phyloP scores from a whole-genome alignment of 2,797 vertebrate genomes.

The Apogon hyalosoma region DNA sequence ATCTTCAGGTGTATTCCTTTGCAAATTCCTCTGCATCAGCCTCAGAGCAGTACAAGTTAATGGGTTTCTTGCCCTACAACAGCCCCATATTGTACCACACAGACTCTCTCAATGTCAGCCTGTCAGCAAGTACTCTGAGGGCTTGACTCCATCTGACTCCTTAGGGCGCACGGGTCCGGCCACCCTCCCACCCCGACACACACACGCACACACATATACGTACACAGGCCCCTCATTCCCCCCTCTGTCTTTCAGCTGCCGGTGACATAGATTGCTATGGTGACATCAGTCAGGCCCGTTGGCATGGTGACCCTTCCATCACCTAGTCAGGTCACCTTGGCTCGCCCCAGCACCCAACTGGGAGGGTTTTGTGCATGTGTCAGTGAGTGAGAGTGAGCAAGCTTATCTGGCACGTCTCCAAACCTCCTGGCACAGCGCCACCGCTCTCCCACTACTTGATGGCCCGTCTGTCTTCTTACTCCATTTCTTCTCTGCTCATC shows the following conservation, averaged over 20 bases:
- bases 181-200: slow-evolving; percentile 9
- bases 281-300: slow-evolving; percentile 70
- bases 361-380: slow-evolving; percentile 21
- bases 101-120: slow-evolving; percentile 71
- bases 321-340: slow-evolving; percentile 75
- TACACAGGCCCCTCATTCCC: slow-evolving; percentile 14
- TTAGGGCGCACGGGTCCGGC: slow-evolving; percentile 37
- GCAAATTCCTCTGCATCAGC: background rate
- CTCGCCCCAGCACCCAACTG: slow-evolving; percentile 47
- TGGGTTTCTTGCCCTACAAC: slow-evolving; percentile 71
- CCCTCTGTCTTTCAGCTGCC: slow-evolving; percentile 24
- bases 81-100: slow-evolving; percentile 57
- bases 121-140: slow-evolving; percentile 65
- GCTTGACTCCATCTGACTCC: slow-evolving; percentile 57
- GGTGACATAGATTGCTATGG: slow-evolving; percentile 55
- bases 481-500: slow-evolving; percentile 25
- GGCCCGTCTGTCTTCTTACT: slow-evolving; percentile 34
- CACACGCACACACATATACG: background rate
- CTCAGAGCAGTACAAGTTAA: slow-evolving; percentile 51
- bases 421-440: slow-evolving; percentile 56
- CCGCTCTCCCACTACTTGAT: slow-evolving; percentile 39
- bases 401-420: slow-evolving; percentile 61
- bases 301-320: slow-evolving; percentile 73
- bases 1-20: background rate
- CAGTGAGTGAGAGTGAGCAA: slow-evolving; percentile 11